Evolutionary conservation across 2,797 vertebrate species (phyloP).

Genomic region (Acropternis orthonyx): DNA sequence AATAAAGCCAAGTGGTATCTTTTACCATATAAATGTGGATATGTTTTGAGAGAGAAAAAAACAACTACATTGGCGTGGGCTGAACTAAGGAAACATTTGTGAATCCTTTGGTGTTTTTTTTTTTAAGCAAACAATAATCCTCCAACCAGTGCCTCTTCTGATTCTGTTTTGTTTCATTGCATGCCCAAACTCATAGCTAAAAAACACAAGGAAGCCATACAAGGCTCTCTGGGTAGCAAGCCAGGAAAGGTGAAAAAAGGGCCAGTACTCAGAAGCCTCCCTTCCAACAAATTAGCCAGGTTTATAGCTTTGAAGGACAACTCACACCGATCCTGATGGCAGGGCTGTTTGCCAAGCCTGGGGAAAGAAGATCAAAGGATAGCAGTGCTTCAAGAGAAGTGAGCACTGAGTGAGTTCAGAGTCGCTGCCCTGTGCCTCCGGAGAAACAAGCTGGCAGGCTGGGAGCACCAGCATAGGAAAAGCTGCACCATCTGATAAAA

Average conservation of each 20-base stretch:
- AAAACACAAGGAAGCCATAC: neutral
- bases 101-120: neutral
- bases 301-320: neutral
- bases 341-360: neutral
- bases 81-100: neutral
- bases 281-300: neutral
- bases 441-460: neutral
- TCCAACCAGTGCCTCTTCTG: neutral
- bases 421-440: neutral
- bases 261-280: neutral
- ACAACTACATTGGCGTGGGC: neutral
- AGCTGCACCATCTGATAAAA: neutral
- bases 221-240: neutral
- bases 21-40: neutral
- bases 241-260: neutral
- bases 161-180: neutral
- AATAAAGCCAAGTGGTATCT: neutral
- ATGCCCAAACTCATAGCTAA: neutral
- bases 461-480: neutral
- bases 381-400: neutral
- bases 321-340: neutral
- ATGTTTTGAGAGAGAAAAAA: neutral
- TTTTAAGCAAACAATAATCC: neutral
- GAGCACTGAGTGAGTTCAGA: neutral
- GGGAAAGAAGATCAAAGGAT: slow-evolving; percentile 28